Base-by-base conservation (phyloP, 2,888 invertebrate genomes). In the Callimorpha dominula region DNA sequence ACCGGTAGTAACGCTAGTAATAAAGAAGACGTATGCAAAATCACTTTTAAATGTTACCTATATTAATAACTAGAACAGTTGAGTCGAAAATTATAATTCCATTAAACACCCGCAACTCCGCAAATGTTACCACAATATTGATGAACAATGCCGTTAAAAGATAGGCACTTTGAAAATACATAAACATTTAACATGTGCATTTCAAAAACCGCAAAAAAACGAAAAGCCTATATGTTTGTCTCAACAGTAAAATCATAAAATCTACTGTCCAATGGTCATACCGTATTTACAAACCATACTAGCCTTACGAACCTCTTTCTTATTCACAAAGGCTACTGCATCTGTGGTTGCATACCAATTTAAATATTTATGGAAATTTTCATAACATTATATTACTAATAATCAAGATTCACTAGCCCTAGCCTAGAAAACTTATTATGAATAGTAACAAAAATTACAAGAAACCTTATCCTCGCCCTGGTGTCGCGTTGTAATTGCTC, bases 401-500 rank as follows among this genome's bases (percentile, higher is more conserved):
- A 31, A 31, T 31, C 2, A 31, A 31, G 31, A 31, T 31, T 31
- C 31, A 31, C 31, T 31, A 31, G 31, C 31, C 31, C 31, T 31
- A 31, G 31, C 31, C 31, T 31, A 31, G 31, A 31, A 31, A 31
- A 1, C 31, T 31, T 2, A 31, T 31, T 31, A 31, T 31, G 31
- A 31, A 31, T 31, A 31, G 31, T 31, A 31, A 31, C 31, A 31
- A 31, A 31, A 31, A 31, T 31, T 31, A 31, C 31, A 31, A 52
- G 68, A 71, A 75, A 82, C 74, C 71, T 76, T 77, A 72, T 73
- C 31, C 72, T 79, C 60, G 60, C 60, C 12, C 11, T 17, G 20
- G 17, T 9, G 67, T 78, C 49, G 78, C 71, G 43, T 11, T 2
- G 42, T 50, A 75, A 74, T 85, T 72, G 78, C 70, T 68, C 79